Evolutionary conservation across 2,113 vertebrate species (phyloP).

Genomic region (Bombycilla garrulus): DNA sequence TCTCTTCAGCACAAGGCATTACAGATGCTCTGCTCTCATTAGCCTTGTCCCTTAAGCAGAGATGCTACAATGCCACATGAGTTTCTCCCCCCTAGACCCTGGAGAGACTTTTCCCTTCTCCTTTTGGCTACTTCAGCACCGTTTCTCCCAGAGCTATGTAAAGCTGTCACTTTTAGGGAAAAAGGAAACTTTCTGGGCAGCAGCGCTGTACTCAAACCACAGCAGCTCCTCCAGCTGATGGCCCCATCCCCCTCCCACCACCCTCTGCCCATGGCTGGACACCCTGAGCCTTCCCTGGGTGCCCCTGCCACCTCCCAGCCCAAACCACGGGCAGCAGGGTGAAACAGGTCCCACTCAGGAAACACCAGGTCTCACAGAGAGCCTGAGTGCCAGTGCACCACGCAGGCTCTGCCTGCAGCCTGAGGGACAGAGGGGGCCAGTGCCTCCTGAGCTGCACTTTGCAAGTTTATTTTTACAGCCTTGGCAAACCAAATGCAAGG

Average conservation of each 20-base stretch:
- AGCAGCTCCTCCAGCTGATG: neutral
- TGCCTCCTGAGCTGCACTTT: neutral
- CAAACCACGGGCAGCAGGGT: neutral
- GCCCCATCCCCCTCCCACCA: neutral
- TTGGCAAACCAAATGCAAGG: neutral
- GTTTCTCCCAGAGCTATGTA: neutral
- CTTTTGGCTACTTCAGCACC: neutral
- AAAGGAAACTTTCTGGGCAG: neutral
- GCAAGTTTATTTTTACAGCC: neutral
- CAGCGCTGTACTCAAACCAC: fast-evolving
- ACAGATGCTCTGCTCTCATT: neutral
- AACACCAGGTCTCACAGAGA: neutral
- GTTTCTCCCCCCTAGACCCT: neutral
- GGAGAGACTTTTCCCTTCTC: neutral
- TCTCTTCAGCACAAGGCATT: neutral
- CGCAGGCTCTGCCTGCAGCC: neutral
- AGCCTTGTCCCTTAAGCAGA: neutral
- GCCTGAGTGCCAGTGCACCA: neutral
- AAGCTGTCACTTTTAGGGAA: neutral
- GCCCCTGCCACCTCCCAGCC: neutral
- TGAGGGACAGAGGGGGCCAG: neutral
- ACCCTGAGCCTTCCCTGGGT: neutral
- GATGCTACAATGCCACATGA: neutral
- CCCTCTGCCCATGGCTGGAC: neutral
- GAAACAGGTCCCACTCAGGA: neutral